A percentile compares a stretch with the other conserved stretches of the same genome.
These are phyloP conservation scores for Hirtodrosophila histrioides DNA, from an alignment of 2,888 invertebrate species.

Conservation along the genomic window DNA sequence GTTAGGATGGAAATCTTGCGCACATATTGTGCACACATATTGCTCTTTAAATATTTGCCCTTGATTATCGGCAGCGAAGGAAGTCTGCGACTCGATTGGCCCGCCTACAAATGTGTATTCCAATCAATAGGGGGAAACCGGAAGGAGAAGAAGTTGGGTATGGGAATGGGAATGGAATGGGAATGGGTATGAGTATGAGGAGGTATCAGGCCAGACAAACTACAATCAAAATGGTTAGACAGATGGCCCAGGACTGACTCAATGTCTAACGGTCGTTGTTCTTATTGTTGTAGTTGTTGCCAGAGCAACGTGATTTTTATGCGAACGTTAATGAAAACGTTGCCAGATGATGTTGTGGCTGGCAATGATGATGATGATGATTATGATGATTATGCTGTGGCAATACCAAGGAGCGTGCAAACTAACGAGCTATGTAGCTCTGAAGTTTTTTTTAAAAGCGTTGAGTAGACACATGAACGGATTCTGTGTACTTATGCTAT, in stretches of 20 bases:
- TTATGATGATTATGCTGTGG: constrained; percentile 9
- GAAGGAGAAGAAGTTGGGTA: neutral
- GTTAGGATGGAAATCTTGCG: constrained; percentile 34
- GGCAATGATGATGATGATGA: constrained; percentile 18
- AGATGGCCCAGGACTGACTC: constrained; percentile 17
- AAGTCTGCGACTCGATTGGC: constrained; percentile 42
- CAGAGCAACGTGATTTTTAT: constrained; percentile 69
- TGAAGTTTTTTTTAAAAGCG: constrained; percentile 10
- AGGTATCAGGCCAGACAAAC: constrained; percentile 45
- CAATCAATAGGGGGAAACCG: constrained; percentile 46
- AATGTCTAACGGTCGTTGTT: constrained; percentile 21
- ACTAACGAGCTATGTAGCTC: constrained; percentile 32
- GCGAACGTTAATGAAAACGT: constrained; percentile 70
- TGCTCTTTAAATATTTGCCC: constrained; percentile 82
- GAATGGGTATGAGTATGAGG: constrained; percentile 8
- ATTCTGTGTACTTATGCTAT: constrained; percentile 11
- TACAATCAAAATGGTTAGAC: constrained; percentile 65
- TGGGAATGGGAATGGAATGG: neutral
- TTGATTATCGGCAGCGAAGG: constrained; percentile 77
- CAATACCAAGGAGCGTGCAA: constrained; percentile 22
- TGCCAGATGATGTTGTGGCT: constrained; percentile 30
- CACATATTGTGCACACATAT: constrained; percentile 53
- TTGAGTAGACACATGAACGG: constrained; percentile 32
- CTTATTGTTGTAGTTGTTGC: constrained; percentile 37
- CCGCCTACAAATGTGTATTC: constrained; percentile 30